Evolutionary conservation across 2,888 invertebrate genomes (phyloP), one percentile per base, ranked within the genome.

Genomic region (Spialia ferax): DNA sequence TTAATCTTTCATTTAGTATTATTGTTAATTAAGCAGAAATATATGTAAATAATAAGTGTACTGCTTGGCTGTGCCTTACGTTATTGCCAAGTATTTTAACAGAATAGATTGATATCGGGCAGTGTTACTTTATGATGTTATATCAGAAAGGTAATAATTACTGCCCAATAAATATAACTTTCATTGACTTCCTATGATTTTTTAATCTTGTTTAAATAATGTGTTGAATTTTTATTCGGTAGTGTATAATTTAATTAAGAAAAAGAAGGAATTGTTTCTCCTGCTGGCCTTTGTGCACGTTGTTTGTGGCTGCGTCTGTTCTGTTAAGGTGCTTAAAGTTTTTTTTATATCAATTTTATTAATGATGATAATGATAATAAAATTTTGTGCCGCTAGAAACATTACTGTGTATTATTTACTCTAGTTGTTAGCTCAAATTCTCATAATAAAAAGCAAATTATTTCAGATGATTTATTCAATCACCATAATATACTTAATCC

Each of bases 391-490:
- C 1, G 32, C 11, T 15, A 48, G n/a, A 48, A 20, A 3, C 13
- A 38, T n/a, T 10, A 11, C 20, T 48, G 10, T 18, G 18, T 18
- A 18, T 20, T 48, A 8, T 11, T 48, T 20, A 6, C 8, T 48
- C 3, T 38, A 4, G n/a, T n/a, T n/a, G n/a, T n/a, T n/a, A 10
- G 8, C 8, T 32, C 8, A 32, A 48, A 8, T 20, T 1, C 2
- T 48, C 8, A 20, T 48, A 48, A 48, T 48, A 20, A 48, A 91
- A 85, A 20, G 10, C 10, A 20, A 48, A 42, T 20, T 48, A 48
- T 20, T 82, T 83, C 83, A 84, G 86, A 89, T 88, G 88, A 91
- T 89, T 91, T 85, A 80, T 91, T 90, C 89, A 48, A 90, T 92
- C 90, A 90, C 86, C 86, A 48, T 20, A 20, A 79, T 85, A 78